A percentile compares a stretch with the other conserved stretches of the same genome.
Evolutionary conservation across 2,113 vertebrate genomes (phyloP).

Genomic region (Hypomesus transpacificus): DNA sequence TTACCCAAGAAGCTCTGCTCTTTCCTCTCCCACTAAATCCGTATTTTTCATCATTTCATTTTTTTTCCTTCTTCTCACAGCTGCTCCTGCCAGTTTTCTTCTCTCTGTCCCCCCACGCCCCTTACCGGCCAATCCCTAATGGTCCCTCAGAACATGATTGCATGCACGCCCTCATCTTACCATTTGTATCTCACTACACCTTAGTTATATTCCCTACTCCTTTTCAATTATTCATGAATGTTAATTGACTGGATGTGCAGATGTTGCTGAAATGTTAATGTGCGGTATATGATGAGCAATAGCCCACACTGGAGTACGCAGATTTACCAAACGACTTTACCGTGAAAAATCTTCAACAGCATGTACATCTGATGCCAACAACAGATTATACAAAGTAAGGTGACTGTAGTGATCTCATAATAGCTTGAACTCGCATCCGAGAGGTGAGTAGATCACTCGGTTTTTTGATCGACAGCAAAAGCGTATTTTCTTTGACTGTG

Average conservation of each 20-base stretch:
- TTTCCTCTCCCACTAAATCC: not conserved
- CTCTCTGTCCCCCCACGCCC: not conserved
- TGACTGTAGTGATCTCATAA: no score
- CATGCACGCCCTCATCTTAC: slow-evolving; percentile 24
- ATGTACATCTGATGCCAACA: no score
- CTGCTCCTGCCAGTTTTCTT: not conserved
- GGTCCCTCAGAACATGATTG: slow-evolving; percentile 1
- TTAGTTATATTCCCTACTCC: slow-evolving; percentile 25
- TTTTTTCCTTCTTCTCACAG: not conserved
- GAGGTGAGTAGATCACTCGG: no score
- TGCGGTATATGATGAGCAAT: slow-evolving; percentile 15
- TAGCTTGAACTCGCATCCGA: no score
- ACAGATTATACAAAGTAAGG: no score
- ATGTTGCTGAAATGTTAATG: slow-evolving; percentile 30
- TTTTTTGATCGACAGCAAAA: no score
- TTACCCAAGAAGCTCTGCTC: not conserved
- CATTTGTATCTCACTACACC: slow-evolving; percentile 31
- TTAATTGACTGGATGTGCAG: slow-evolving; percentile 26
- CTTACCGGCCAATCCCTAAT: not conserved
- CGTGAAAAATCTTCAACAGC: not conserved
- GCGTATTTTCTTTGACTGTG: no score
- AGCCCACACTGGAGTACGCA: not conserved
- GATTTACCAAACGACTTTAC: not conserved
- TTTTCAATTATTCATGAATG: slow-evolving; percentile 38
- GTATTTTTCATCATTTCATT: not conserved